Conservation (phyloP, 1,140 invertebrate species). For the Nymphalis io region DNA sequence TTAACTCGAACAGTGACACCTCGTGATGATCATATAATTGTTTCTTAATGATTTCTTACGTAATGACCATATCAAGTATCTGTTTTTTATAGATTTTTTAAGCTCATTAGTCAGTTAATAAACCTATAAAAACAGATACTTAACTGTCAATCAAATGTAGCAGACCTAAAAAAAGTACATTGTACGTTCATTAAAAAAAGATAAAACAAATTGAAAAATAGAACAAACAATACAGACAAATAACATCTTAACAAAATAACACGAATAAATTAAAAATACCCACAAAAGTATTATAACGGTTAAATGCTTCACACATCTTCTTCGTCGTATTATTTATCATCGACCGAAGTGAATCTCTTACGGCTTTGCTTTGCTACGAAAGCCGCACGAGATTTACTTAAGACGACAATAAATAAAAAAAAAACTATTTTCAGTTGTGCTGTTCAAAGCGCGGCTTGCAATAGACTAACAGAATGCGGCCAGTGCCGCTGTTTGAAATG, state of each 20-base stretch:
- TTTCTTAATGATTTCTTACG: background rate
- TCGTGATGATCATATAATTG: background rate
- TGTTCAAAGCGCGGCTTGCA: constrained; percentile 19
- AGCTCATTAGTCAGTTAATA: background rate
- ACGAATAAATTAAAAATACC: constrained; percentile 1
- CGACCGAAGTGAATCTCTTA: constrained; percentile 56
- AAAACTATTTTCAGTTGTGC: background rate
- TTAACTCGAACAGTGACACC: background rate
- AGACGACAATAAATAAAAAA: constrained; percentile 39
- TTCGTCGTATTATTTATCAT: constrained; percentile 35
- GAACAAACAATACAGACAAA: constrained; percentile 3
- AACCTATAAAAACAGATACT: too few species aligned
- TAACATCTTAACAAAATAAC: background rate
- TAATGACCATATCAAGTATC: background rate
- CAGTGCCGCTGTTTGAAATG: constrained; percentile 16
- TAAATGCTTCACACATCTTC: background rate
- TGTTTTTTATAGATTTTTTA: too few species aligned
- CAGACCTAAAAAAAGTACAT: too few species aligned
- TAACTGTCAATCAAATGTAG: too few species aligned
- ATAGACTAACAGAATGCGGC: constrained; percentile 22
- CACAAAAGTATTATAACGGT: background rate
- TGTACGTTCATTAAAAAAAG: too few species aligned
- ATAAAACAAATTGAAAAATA: background rate
- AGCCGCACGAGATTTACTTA: constrained; percentile 70
- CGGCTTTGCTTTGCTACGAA: constrained; percentile 45